These are phyloP conservation scores for Saguinus midas DNA, from an alignment of 2,113 vertebrate species.

Conservation along the genomic window DNA sequence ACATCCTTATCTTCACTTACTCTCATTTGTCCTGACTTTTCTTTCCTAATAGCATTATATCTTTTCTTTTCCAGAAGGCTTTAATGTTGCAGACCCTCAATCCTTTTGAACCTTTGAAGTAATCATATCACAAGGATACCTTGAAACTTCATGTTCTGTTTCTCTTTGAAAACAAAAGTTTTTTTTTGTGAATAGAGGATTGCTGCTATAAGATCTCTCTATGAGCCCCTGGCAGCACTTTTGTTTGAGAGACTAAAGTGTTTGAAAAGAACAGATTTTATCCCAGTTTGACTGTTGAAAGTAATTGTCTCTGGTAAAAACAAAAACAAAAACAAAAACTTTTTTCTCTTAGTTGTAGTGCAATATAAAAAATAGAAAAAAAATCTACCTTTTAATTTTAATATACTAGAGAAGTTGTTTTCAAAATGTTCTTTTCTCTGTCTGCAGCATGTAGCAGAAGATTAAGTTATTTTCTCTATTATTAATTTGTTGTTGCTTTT, in stretches of 20 bases:
- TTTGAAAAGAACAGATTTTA: neutral
- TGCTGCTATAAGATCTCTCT: neutral
- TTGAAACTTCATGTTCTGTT: neutral
- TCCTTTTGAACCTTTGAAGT: neutral
- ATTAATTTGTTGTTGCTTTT: neutral
- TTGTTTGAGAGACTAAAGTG: neutral
- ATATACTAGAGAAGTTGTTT: neutral
- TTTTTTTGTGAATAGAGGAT: conserved; percentile 33
- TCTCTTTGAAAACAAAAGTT: conserved; percentile 15
- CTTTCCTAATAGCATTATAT: neutral
- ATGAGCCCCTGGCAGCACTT: neutral
- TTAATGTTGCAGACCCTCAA: neutral
- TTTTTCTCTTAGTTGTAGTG: neutral
- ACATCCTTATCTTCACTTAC: neutral
- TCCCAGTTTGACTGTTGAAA: neutral
- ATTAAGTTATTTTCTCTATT: neutral
- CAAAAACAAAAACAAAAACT: neutral
- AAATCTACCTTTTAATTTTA: neutral
- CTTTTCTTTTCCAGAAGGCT: neutral
- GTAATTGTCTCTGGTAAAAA: neutral
- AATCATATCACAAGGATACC: neutral
- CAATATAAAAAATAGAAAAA: neutral
- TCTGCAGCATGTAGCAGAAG: neutral
- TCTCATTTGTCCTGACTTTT: neutral
- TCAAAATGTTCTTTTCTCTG: neutral